Conservation (phyloP, 2,888 invertebrate genomes). For the Hoplodrina blanda region DNA sequence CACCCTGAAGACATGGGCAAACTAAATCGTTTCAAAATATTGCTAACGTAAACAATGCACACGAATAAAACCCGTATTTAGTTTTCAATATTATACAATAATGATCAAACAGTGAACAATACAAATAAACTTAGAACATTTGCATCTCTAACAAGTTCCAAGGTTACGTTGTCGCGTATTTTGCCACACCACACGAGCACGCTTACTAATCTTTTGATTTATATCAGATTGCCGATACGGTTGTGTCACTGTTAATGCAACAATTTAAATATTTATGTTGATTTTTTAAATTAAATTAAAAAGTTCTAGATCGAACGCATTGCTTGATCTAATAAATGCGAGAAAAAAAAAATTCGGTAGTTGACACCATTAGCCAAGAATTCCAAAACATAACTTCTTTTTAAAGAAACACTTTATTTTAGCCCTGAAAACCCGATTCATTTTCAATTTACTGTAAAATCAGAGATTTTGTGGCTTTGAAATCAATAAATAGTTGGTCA, state of each 20-base stretch:
- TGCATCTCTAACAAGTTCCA: slow-evolving; percentile 25
- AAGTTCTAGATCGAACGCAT: slow-evolving; percentile 22
- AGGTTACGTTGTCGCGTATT: slow-evolving; percentile 43
- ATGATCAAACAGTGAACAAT: slow-evolving; percentile 12
- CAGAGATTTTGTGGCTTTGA: too few relatives aligned
- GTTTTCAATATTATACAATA: neutral
- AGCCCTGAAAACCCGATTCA: too few relatives aligned
- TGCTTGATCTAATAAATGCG: neutral
- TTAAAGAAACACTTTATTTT: too few relatives aligned
- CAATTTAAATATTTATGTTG: slow-evolving; percentile 37
- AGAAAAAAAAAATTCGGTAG: too few relatives aligned
- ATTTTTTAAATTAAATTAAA: slow-evolving; percentile 14
- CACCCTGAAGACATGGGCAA: too few relatives aligned
- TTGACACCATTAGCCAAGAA: too few relatives aligned
- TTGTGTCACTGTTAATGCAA: slow-evolving; percentile 33
- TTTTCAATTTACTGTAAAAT: too few relatives aligned
- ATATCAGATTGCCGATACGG: slow-evolving; percentile 29
- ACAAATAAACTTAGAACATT: slow-evolving; percentile 25
- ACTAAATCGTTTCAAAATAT: neutral
- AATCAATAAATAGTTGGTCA: too few relatives aligned
- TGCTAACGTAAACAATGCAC: neutral
- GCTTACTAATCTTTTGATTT: slow-evolving; percentile 43
- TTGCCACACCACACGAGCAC: slow-evolving; percentile 16
- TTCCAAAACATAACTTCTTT: too few relatives aligned
- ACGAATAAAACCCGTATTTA: neutral